Evolutionary conservation across 2,797 vertebrate genomes (phyloP).

Genomic region (Oceanodroma leucorhoa): DNA sequence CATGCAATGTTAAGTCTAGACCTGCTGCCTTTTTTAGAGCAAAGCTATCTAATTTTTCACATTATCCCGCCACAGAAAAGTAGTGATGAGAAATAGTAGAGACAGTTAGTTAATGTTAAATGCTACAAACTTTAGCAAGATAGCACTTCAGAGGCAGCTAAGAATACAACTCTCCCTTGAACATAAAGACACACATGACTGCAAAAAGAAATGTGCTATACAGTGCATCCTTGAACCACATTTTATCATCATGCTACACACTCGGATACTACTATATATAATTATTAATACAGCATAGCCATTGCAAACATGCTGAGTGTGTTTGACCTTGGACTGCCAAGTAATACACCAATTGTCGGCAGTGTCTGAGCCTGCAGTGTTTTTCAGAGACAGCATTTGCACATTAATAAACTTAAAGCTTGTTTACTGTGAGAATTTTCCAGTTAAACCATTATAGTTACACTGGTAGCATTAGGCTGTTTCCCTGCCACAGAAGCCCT

Average conservation of each 20-base stretch:
- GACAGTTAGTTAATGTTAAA: neutral
- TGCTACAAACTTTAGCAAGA: neutral
- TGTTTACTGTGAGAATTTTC: neutral
- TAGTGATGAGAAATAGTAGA: neutral
- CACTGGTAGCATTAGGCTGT: neutral
- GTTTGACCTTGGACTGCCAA: constrained; percentile 20
- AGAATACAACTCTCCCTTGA: neutral
- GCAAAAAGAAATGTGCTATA: neutral
- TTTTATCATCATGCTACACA: neutral
- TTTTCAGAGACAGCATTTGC: neutral
- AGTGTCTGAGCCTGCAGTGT: neutral
- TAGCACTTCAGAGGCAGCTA: neutral
- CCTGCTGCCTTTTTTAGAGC: constrained; percentile 36
- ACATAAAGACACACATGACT: neutral
- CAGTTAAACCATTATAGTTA: constrained; percentile 2
- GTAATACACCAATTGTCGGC: neutral
- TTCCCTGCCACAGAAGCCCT: neutral
- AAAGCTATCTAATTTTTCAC: constrained; percentile 22
- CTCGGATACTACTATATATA: neutral
- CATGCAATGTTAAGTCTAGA: constrained; percentile 24
- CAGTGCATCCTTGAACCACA: neutral
- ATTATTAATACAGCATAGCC: constrained; percentile 12
- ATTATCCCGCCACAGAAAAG: neutral
- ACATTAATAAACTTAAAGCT: constrained; percentile 2
- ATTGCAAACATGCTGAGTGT: constrained; percentile 14